Conservation (phyloP, 2,797 vertebrate genomes). For the Choloepus didactylus region DNA sequence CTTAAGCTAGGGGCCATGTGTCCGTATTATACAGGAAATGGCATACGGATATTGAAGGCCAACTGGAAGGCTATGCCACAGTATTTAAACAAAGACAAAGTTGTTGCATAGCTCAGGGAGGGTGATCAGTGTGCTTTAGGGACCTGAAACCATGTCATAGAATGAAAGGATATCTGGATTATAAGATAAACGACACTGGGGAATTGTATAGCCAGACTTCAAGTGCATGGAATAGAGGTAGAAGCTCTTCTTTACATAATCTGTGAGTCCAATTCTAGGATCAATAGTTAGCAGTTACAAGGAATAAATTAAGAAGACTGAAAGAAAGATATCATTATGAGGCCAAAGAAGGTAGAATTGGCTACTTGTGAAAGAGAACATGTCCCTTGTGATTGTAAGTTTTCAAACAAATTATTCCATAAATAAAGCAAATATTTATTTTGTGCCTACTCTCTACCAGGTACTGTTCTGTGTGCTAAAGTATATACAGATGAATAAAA, state of each 20-base stretch:
- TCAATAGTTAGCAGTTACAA: not conserved
- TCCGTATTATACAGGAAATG: not conserved
- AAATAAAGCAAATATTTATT: not conserved
- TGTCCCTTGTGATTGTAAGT: not conserved
- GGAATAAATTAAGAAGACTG: not conserved
- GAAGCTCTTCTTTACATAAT: not conserved
- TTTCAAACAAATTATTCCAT: not conserved
- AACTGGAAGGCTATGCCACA: not conserved
- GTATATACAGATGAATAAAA: constrained; percentile 3
- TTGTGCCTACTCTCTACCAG: not conserved
- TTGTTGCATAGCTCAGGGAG: not conserved
- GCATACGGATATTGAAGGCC: not conserved
- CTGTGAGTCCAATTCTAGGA: not conserved
- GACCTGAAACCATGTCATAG: not conserved
- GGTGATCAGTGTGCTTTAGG: not conserved
- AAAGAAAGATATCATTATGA: not conserved
- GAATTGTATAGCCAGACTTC: not conserved
- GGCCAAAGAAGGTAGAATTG: not conserved
- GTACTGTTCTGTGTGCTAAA: not conserved
- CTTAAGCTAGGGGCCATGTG: not conserved
- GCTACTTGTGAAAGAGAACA: not conserved
- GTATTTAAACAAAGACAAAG: not conserved
- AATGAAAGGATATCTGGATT: not conserved
- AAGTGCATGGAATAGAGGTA: not conserved
- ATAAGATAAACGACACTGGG: not conserved